Percentiles rank a stretch among this genome's conserved stretches.
Evolutionary conservation across 2,797 vertebrate genomes (phyloP).

Genomic region (Neosilurus mollespiculum): DNA sequence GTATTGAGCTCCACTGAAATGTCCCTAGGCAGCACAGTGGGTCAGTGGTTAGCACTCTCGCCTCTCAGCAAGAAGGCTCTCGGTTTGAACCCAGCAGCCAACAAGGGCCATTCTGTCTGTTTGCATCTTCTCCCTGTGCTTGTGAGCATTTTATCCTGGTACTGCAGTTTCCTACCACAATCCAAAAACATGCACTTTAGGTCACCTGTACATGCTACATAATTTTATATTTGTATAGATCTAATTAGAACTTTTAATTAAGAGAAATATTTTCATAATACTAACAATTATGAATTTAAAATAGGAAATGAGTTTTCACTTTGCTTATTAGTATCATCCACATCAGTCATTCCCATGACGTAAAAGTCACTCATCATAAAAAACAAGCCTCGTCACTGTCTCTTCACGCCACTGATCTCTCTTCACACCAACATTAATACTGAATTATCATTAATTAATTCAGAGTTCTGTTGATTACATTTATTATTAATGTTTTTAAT

Average conservation of each 20-base stretch:
- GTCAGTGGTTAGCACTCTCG: too few relatives aligned
- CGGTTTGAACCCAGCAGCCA: too few relatives aligned
- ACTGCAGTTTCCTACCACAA: too few relatives aligned
- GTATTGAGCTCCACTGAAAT: too few relatives aligned
- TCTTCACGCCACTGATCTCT: not conserved
- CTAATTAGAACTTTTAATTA: not conserved
- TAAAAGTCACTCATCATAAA: not conserved
- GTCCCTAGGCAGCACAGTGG: too few relatives aligned
- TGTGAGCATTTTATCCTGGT: too few relatives aligned
- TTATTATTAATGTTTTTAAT: constrained; percentile 1
- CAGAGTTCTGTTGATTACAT: not conserved
- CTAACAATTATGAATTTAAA: not conserved
- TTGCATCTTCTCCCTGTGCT: too few relatives aligned
- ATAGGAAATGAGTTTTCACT: not conserved
- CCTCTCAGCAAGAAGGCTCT: too few relatives aligned
- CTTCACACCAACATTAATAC: not conserved
- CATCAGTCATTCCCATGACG: not conserved
- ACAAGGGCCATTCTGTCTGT: too few relatives aligned
- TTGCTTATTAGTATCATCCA: not conserved
- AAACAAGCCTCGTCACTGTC: not conserved
- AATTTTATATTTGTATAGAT: not conserved
- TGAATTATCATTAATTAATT: constrained; percentile 12
- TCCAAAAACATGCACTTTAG: too few relatives aligned
- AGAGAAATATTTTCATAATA: not conserved
- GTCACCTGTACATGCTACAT: too few relatives aligned